Evolutionary conservation across 2,888 invertebrate genomes (phyloP).

Genomic region (Baccha elongata): DNA sequence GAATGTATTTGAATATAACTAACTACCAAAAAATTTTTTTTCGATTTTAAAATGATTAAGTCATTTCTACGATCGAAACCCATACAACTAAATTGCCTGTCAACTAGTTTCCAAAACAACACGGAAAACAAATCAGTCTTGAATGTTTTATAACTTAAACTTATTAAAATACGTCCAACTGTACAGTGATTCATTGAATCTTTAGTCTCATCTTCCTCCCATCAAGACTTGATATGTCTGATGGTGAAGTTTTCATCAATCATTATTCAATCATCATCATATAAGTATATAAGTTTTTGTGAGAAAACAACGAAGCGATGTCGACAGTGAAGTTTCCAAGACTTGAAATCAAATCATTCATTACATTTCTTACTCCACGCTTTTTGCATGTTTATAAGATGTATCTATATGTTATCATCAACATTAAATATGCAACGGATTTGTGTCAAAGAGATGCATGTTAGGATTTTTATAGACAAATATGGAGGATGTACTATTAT

Average conservation of each 20-base stretch:
- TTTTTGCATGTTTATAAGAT: not conserved
- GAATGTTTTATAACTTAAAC: not conserved
- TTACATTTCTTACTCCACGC: not conserved
- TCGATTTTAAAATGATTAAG: too few relatives aligned
- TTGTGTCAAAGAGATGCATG: slow-evolving; percentile 38
- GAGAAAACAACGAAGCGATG: not conserved
- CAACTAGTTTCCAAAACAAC: slow-evolving; percentile 1
- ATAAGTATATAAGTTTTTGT: slow-evolving; percentile 4
- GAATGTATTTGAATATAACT: too few relatives aligned
- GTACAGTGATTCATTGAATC: not conserved
- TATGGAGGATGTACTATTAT: slow-evolving; percentile 18
- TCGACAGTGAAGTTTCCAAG: not conserved
- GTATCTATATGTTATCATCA: not conserved
- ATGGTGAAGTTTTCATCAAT: slow-evolving; percentile 43
- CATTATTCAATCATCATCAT: slow-evolving; percentile 42
- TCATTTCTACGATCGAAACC: not conserved
- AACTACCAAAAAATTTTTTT: too few relatives aligned
- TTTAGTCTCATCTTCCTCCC: not conserved
- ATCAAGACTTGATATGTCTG: slow-evolving; percentile 1
- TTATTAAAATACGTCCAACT: not conserved
- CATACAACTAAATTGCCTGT: not conserved
- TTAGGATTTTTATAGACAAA: not conserved
- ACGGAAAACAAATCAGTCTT: slow-evolving; percentile 18
- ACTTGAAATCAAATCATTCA: not conserved
- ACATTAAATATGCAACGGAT: slow-evolving; percentile 45